Conservation (phyloP, 2,888 invertebrate species). For the Deladenus siricidicola region DNA sequence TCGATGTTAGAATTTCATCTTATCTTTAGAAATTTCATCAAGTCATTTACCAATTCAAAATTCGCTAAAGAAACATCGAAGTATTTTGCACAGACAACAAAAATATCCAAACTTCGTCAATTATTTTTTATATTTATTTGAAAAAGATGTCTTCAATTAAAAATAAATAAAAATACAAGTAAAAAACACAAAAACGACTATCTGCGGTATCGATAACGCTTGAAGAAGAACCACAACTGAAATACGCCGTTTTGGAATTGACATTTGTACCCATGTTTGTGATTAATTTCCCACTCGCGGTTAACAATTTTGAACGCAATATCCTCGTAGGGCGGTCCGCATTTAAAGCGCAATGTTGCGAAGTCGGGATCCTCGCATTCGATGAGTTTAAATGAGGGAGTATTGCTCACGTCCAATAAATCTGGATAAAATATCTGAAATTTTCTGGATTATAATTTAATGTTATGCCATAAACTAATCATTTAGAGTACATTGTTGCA, state of each 20-base stretch:
- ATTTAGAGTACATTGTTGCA: background rate
- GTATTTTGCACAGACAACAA: no score
- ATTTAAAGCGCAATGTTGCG: slow-evolving; percentile 77
- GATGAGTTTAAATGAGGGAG: slow-evolving; percentile 81
- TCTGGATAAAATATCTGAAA: slow-evolving; percentile 89
- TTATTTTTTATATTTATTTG: no score
- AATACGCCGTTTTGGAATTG: slow-evolving; percentile 99
- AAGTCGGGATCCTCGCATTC: slow-evolving; percentile 75
- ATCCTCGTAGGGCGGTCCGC: slow-evolving; percentile 95
- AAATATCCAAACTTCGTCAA: no score
- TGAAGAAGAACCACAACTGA: slow-evolving; percentile 99
- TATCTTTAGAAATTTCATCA: no score
- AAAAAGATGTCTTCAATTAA: no score
- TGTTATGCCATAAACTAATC: background rate
- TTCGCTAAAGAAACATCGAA: no score
- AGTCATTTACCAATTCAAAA: no score
- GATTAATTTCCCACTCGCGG: slow-evolving; percentile 79
- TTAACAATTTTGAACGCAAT: slow-evolving; percentile 67
- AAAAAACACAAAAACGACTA: slow-evolving; percentile 40
- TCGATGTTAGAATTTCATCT: no score
- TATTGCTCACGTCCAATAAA: slow-evolving; percentile 80
- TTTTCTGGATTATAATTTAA: background rate
- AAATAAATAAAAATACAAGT: background rate
- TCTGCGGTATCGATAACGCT: slow-evolving; percentile 82
- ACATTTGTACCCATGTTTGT: slow-evolving; percentile 73